These are phyloP conservation scores for Plecturocebus donacophilus DNA, from an alignment of 2,113 vertebrate species.

Conservation along the genomic window DNA sequence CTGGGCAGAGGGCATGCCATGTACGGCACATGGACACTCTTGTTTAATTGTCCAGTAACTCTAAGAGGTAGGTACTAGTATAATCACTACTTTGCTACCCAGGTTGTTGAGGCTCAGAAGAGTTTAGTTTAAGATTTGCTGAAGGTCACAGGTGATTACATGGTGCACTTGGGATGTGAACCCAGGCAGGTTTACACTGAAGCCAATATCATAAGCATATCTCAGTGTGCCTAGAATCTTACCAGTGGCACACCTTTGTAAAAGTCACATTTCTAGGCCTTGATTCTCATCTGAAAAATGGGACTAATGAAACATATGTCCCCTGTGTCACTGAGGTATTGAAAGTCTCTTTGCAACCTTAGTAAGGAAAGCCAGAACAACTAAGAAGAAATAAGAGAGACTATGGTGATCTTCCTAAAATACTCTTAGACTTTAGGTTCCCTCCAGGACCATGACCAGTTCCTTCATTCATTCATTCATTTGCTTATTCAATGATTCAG, in stretches of 20 bases:
- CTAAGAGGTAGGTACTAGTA: neutral
- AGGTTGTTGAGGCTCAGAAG: neutral
- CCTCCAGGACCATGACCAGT: neutral
- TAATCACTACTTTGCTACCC: neutral
- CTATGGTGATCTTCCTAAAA: neutral
- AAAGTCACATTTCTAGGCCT: neutral
- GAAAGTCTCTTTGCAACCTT: neutral
- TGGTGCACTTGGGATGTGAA: neutral
- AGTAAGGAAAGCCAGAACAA: neutral
- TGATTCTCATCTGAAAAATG: neutral
- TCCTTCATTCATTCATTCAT: neutral
- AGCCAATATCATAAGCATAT: neutral
- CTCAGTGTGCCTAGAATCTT: neutral
- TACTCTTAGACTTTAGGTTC: neutral
- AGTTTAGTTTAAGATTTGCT: neutral
- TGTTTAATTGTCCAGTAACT: neutral
- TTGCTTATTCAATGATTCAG: neutral
- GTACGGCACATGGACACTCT: too few relatives aligned
- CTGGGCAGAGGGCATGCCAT: neutral
- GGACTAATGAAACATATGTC: neutral
- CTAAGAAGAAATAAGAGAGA: neutral
- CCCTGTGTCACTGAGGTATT: neutral
- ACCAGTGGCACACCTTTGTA: neutral
- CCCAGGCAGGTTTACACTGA: neutral
- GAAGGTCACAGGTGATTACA: neutral